Base-by-base conservation (phyloP, 2,888 invertebrate genomes). In the Tanypteryx hageni region DNA sequence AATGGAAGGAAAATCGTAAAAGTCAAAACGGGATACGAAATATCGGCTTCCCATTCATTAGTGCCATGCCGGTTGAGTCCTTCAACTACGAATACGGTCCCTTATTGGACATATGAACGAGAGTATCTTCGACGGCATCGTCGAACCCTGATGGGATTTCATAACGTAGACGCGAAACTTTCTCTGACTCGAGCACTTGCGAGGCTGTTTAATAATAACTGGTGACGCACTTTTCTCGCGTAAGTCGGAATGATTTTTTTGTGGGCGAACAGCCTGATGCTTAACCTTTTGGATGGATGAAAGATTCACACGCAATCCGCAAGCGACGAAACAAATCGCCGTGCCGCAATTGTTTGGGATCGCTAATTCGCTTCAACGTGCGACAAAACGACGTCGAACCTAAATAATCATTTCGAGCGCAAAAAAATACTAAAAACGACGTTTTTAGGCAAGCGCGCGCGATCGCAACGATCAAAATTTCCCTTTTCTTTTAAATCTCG, bases 41-140 rank as follows among this genome's bases (percentile, higher is more conserved):
- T 27, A 22, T 76, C 76, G 76, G 44, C 76, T 27, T 76, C 27
- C 76, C 76, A 76, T 76, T 76, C 76, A 76, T 76, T 76, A 27
- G 27, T 27, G 22, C 27, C 76, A 27, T 9, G 10, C 9, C 22
- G 68, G 68, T 68, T 9, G 22, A 68, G 68, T 68, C 76, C 76
- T 76, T 22, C 44, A 44, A 44, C 44, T 27, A 27, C 11, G 76
- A 4, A 1, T 27, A 13, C 22, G 8, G 1, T 11, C 22, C 76
- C 14, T n/a, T 16, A 64, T 64, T 64, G 18, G 68, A 68, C 68
- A 22, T n/a, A 68, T 68, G 68, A 18, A 68, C n/a, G 68, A 18
- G 16, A 22, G 16, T n/a, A 64, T 64, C 68, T n/a, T 14, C 14
- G 14, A 7, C 64, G 14, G 0, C 64, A 64, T 10, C 64, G 64